These are phyloP conservation scores for Chloroceryle aenea DNA, from an alignment of 2,113 vertebrate species.

Conservation along the genomic window DNA sequence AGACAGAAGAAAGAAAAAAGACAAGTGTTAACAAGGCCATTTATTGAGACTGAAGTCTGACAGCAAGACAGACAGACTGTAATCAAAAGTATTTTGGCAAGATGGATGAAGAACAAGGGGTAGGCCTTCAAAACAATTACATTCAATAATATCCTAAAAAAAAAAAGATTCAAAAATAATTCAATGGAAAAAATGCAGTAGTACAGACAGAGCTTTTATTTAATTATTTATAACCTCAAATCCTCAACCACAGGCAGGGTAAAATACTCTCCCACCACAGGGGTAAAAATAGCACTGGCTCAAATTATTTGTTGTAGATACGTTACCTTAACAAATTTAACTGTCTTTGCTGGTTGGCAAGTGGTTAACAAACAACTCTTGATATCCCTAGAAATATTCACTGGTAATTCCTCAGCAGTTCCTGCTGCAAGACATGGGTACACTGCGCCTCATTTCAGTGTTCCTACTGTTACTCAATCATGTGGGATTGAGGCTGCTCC, in stretches of 20 bases:
- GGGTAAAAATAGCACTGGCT: slow-evolving; percentile 36
- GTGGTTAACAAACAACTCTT: neutral
- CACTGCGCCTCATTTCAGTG: neutral
- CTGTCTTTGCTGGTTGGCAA: neutral
- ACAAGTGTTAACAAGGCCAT: neutral
- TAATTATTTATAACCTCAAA: slow-evolving; percentile 63
- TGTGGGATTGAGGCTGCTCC: neutral
- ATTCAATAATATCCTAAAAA: slow-evolving; percentile 45
- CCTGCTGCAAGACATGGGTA: neutral
- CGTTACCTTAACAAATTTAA: slow-evolving; percentile 16
- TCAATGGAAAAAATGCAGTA: slow-evolving; percentile 60
- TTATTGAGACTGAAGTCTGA: slow-evolving; percentile 31
- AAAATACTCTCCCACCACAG: neutral
- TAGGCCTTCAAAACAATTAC: slow-evolving; percentile 49
- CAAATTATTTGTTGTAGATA: slow-evolving; percentile 33
- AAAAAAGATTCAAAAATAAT: slow-evolving; percentile 57
- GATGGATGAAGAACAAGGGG: slow-evolving; percentile 1
- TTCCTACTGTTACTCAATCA: neutral
- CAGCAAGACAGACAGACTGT: neutral
- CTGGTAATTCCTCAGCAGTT: neutral
- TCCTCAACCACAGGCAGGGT: slow-evolving; percentile 33
- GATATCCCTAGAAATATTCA: neutral
- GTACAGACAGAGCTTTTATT: slow-evolving; percentile 41
- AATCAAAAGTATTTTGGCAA: slow-evolving; percentile 55
- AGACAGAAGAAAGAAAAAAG: neutral